Conservation (phyloP, 2,113 vertebrate genomes). For the Trogon surrucura region DNA sequence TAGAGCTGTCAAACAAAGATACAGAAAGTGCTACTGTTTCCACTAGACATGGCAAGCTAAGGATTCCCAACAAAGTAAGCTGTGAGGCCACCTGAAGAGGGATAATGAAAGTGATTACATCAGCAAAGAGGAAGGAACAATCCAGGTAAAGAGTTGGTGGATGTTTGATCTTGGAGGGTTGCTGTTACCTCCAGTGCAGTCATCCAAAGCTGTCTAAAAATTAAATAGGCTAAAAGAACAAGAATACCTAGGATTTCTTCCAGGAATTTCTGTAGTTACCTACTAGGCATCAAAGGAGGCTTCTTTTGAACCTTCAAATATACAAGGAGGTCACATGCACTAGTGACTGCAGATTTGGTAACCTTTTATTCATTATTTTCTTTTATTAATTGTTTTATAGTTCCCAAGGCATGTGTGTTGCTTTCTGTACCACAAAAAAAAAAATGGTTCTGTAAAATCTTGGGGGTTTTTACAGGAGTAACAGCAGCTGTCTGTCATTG, state of each 20-base stretch:
- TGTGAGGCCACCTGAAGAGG: slow-evolving; percentile 57
- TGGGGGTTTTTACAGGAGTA: neutral
- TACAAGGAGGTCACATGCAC: slow-evolving; percentile 61
- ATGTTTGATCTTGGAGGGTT: slow-evolving; percentile 71
- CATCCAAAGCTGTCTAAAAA: slow-evolving; percentile 67
- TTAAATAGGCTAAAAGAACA: slow-evolving; percentile 73
- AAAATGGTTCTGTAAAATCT: neutral
- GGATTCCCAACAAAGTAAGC: slow-evolving; percentile 68
- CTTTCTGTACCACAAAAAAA: neutral
- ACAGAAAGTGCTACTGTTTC: slow-evolving; percentile 65
- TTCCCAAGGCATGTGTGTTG: neutral
- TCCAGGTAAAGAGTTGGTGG: slow-evolving; percentile 67
- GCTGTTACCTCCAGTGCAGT: slow-evolving; percentile 71
- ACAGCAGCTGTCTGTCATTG: neutral
- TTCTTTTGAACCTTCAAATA: slow-evolving; percentile 70
- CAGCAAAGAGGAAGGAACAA: slow-evolving; percentile 72
- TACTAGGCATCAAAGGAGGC: slow-evolving; percentile 59
- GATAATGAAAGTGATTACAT: slow-evolving; percentile 73
- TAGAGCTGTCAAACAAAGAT: slow-evolving; percentile 67
- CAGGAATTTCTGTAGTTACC: slow-evolving; percentile 63
- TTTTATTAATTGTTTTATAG: slow-evolving; percentile 63
- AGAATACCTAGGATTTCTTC: slow-evolving; percentile 69
- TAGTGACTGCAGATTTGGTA: slow-evolving; percentile 42
- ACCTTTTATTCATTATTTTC: slow-evolving; percentile 63
- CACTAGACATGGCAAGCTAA: slow-evolving; percentile 65